Base-by-base conservation (phyloP, 2,113 vertebrate species). In the Paracanthobrama guichenoti region DNA sequence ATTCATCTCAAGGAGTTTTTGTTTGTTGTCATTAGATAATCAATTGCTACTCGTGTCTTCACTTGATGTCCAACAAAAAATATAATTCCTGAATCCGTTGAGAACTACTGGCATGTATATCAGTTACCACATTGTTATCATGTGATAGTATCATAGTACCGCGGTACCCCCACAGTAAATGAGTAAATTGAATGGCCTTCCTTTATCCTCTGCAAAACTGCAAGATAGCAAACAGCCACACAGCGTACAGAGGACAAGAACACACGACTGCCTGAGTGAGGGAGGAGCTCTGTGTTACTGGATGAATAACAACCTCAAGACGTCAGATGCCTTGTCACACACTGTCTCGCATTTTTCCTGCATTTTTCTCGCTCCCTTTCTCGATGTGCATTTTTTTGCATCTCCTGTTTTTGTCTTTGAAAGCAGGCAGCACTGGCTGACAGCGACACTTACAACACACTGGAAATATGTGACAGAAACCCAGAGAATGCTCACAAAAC, bases 401-500 rank as follows among this genome's bases (percentile, higher is more conserved):
- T 64, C 83, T 71, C 69, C 53, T 87, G 44, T 80, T 55, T 83
- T 75, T 82, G 24, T 71, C 76, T 64, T 67, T 44, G 55, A 74
- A 85, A 66, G 44, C 59, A 83, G 44, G 22, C 67, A 64, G n/a
- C 46, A 59, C 59, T 35, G 50, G 48, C 79, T 88, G 89, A 87
- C 88, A 88, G 89, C 60, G 89, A 69, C 87, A 88, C 85, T 85
- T 75, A 59, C 50, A 39, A 73, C 84, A 86, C 81, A 75, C 55
- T 74, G 82, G 86, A 87, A 83, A 86, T 82, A 84, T 90, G 87
- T 87, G 88, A 69, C 85, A 88, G 85, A 83, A 82, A 88, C 90
- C 76, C 90, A 85, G 53, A 80, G 79, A 48, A 85, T 84, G 31
- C 74, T 92, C 85, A 91, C 87, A 90, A 92, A 89, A 91, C 84